phyloP scores from a whole-genome alignment of 2,113 vertebrate species.

The Colinus virginianus region DNA sequence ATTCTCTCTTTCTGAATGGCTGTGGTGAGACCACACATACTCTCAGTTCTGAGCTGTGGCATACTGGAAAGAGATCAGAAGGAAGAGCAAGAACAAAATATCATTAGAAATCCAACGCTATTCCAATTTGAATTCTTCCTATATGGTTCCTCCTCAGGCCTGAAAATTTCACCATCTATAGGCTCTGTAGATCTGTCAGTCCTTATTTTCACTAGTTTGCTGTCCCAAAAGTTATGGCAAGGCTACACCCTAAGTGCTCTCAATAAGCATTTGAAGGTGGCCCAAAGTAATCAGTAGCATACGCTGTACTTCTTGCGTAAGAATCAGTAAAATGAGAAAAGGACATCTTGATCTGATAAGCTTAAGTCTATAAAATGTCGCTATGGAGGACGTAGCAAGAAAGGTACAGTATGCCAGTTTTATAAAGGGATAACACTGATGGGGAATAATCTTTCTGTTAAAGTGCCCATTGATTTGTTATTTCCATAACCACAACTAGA shows the following conservation, averaged over 20 bases:
- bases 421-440: neutral
- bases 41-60: neutral
- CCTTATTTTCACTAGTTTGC: neutral
- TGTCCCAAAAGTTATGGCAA: neutral
- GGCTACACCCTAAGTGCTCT: neutral
- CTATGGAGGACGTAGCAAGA: neutral
- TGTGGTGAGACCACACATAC: conserved; percentile 46
- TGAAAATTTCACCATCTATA: neutral
- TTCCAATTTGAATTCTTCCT: neutral
- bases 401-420: neutral
- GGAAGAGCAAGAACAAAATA: neutral
- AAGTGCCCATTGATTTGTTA: conserved; percentile 49
- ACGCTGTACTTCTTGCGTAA: neutral
- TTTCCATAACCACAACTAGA: conserved; percentile 40
- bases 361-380: neutral
- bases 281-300: neutral
- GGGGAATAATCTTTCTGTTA: conserved; percentile 5
- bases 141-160: neutral
- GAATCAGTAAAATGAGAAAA: conserved; percentile 7
- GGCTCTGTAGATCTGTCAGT: neutral
- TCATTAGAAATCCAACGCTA: neutral
- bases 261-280: conserved; percentile 5
- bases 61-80: conserved; percentile 45
- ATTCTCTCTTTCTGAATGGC: conserved; percentile 53
- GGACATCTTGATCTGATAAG: neutral